Evolutionary conservation across 1,140 invertebrate species (phyloP).

Genomic region (Pogonus chalceus): DNA sequence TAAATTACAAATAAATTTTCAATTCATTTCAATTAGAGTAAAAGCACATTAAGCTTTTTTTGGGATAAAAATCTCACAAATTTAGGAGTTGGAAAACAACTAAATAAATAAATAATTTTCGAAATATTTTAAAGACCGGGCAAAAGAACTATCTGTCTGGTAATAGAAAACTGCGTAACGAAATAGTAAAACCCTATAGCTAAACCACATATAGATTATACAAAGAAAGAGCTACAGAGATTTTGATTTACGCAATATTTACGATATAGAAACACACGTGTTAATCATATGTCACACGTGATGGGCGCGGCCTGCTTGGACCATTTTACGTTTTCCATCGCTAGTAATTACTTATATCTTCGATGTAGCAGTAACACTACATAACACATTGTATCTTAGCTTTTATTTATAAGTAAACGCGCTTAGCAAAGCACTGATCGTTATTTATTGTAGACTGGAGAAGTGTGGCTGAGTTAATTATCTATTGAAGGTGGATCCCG

Average conservation of each 20-base stretch:
- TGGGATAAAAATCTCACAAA: too few species aligned
- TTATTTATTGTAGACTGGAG: neutral
- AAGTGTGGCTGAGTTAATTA: conserved; percentile 3
- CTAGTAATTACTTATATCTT: neutral
- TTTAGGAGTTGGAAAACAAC: too few species aligned
- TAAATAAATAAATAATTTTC: too few species aligned
- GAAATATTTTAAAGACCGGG: too few species aligned
- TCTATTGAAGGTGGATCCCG: neutral
- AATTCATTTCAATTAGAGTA: too few species aligned
- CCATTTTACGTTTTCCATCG: neutral
- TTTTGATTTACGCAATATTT: neutral
- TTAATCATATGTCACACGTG: neutral
- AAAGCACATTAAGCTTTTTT: too few species aligned
- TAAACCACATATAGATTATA: too few species aligned
- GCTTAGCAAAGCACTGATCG: neutral
- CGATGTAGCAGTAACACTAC: neutral
- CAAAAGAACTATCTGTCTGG: too few species aligned
- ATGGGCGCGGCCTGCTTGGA: neutral
- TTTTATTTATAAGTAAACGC: neutral
- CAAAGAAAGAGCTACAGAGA: too few species aligned
- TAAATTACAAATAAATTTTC: too few species aligned
- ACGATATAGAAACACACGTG: neutral
- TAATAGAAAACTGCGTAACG: too few species aligned
- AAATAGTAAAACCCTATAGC: too few species aligned
- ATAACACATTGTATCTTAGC: neutral